Evolutionary conservation across 2,113 vertebrate genomes (phyloP).

Genomic region (Esox niger): DNA sequence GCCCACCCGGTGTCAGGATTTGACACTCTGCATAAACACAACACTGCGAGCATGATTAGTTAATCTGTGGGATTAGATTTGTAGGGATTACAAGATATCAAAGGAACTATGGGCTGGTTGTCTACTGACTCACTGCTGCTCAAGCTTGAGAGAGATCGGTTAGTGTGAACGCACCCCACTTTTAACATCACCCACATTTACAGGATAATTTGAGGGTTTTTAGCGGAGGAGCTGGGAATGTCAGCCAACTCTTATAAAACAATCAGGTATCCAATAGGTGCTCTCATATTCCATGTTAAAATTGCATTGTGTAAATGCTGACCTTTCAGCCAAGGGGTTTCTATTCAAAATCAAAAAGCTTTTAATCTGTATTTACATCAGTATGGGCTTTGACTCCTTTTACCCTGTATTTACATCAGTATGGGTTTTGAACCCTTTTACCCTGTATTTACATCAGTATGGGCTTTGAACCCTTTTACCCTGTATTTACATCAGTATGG

Average conservation of each 20-base stretch:
- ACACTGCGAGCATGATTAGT: not conserved
- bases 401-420: not conserved
- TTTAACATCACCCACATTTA: not conserved
- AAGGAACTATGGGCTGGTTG: not conserved
- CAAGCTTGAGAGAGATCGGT: not conserved
- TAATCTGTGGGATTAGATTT: not conserved
- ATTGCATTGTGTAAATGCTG: not conserved
- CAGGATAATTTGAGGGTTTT: constrained; percentile 8
- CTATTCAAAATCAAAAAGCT: not conserved
- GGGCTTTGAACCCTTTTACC: too few relatives aligned
- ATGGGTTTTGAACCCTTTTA: not conserved
- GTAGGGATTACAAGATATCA: too few relatives aligned
- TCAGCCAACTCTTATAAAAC: not conserved
- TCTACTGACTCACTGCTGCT: not conserved
- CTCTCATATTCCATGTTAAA: too few relatives aligned
- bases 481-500: too few relatives aligned
- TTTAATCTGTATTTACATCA: too few relatives aligned
- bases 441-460: too few relatives aligned
- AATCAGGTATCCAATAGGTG: too few relatives aligned
- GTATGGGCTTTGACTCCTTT: too few relatives aligned
- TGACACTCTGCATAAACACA: not conserved
- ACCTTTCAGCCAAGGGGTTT: not conserved
- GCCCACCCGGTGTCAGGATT: not conserved
- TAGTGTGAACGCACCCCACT: not conserved
- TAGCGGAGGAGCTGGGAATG: constrained; percentile 24